Evolutionary conservation across 2,113 vertebrate species (phyloP), one percentile per base, ranked within the genome.

Genomic region (Deroptyus accipitrinus): DNA sequence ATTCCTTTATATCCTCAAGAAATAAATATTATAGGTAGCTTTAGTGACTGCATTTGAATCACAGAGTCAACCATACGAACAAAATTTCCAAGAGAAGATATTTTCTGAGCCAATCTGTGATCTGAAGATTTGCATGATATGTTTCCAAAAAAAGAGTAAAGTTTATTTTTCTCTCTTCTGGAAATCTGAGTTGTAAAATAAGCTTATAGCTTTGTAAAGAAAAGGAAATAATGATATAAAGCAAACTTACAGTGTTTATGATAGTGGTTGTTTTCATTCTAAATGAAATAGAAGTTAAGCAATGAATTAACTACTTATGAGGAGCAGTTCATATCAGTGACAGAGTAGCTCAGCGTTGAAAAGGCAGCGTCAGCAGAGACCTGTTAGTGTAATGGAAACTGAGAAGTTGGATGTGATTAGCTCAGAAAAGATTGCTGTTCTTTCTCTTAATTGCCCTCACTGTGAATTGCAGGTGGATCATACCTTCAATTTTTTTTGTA

Each of bases 241-340:
- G 1, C 7, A 72, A 64, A 51, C 3, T 42, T 46, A 42, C 6
- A 22, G 11, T 79, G 44, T 83, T 66, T 75, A 6, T 89, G 11
- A 11, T 51, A 51, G 24, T 37, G 33, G 10, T 10, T 85, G 22
- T 80, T 17, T 54, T 87, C 28, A 66, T 82, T 76, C 57, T 66
- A 90, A 75, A 82, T 77, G 90, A 92, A 91, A 80, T 42, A 77
- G 67, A 93, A 95, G 59, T 85, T 72, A 83, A 86, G 15, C 31
- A 33, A 17, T 3, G 1, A 94, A 64, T 83, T 94, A 94, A 87
- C 91, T 91, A 79, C 3, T 0, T 72, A 76, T 83, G 74, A 87
- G 48, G 7, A 57, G 76, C 62, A 52, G 69, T 73, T 91, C 57
- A 17, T 91, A 79, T 73, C 3, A 0, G 74, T 92, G 89, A 87